Evolutionary conservation across 2,797 vertebrate genomes (phyloP), one percentile per base, ranked within the genome.

Genomic region (Sebastes minor): DNA sequence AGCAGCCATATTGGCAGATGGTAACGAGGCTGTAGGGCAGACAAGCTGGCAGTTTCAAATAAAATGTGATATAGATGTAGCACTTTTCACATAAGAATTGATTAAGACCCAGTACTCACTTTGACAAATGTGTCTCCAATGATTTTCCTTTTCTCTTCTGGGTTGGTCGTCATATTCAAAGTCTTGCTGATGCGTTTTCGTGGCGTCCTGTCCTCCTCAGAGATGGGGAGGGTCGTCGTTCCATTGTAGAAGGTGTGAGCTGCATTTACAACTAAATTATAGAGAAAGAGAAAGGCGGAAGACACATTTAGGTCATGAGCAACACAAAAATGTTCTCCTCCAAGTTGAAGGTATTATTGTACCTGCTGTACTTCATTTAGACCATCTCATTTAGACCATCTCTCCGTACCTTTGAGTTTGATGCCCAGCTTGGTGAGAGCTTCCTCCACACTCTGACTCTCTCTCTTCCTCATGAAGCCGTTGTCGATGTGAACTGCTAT

Each of bases 401-500:
- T 18, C 9, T 9, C 30, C 35, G 14, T 81, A 99, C 98, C 98
- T 97, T 98, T 98, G 53, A 99, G 96, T 80, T 99, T 97, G 90
- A 99, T 99, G 69, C 98, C 98, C 71, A 99, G 95, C 84, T 99
- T 99, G 59, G 95, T 99, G 80, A 99, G 96, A 0, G 98, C 99
- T 81, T 99, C 99, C 86, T 99, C 99, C 82, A 99, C 99, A 61
- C 96, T 97, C 89, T 97, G 98, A 86, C 98, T 99, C 91, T 99
- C 99, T 63, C 96, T 95, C 92, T 99, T 99, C 88, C 99, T 96
- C 99, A 99, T 99, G 88, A 99, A 99, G 60, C 99, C 99, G 4
- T 99, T 99, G 94, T 99, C 99, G 64, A 99, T 99, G 91, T 99
- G 99, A 69, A 99, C 98, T 1, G 99, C 98, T 59, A 99, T 99